These are phyloP conservation scores for Cepaea nemoralis DNA, from an alignment of 1,140 invertebrate genomes.

Conservation along the genomic window DNA sequence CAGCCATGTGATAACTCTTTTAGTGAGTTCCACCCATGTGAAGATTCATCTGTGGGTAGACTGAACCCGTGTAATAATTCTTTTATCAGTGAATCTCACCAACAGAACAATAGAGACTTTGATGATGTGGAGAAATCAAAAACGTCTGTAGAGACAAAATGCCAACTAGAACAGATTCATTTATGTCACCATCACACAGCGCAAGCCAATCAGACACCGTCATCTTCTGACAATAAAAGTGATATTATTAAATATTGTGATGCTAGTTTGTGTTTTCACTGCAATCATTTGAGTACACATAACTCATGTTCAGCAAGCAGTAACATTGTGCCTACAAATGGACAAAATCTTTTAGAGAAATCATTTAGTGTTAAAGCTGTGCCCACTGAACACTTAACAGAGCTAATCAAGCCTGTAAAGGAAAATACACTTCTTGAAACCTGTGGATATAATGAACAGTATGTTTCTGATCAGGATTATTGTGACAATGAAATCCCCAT, in stretches of 20 bases:
- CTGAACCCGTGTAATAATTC: too few relatives aligned
- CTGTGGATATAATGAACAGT: conserved; percentile 30
- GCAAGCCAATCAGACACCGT: not conserved
- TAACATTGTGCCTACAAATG: not conserved
- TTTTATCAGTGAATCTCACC: too few relatives aligned
- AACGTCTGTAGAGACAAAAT: not conserved
- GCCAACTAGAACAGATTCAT: conserved; percentile 8
- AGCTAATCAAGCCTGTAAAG: not conserved
- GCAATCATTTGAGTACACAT: conserved; percentile 20
- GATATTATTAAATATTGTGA: conserved; percentile 52
- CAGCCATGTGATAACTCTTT: too few relatives aligned
- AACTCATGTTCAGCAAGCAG: not conserved
- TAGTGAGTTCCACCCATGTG: too few relatives aligned
- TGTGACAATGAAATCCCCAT: conserved; percentile 55
- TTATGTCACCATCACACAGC: conserved; percentile 33
- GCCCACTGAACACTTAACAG: not conserved
- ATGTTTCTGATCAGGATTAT: conserved; percentile 53
- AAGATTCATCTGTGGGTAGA: too few relatives aligned
- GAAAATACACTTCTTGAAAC: not conserved
- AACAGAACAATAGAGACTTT: not conserved
- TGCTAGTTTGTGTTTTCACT: conserved; percentile 55
- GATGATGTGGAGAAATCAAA: not conserved
- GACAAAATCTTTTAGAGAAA: not conserved
- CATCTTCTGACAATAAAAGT: conserved; percentile 22
- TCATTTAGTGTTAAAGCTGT: conserved; percentile 3